phyloP scores from a whole-genome alignment of 2,797 vertebrate species.

The Gadopsis marmoratus region DNA sequence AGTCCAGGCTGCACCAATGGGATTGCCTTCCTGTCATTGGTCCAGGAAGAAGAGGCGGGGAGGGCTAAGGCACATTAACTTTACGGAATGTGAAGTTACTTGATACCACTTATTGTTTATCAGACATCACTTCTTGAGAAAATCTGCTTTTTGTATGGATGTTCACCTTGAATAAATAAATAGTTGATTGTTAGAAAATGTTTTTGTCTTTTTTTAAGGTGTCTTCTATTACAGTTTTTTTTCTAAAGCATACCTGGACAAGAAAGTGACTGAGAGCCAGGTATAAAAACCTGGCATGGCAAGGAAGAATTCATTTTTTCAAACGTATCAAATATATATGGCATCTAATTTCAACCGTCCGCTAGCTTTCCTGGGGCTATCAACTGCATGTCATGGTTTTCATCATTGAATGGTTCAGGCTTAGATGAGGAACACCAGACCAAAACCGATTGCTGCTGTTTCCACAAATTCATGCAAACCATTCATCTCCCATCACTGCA shows the following conservation, averaged over 20 bases:
- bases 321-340: not conserved
- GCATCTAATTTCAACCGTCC: not conserved
- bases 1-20: slow-evolving; percentile 75
- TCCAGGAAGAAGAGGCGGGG: slow-evolving; percentile 40
- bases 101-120: slow-evolving; percentile 73
- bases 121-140: slow-evolving; percentile 61
- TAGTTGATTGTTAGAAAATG: slow-evolving; percentile 55
- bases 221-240: not conserved
- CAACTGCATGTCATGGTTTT: not conserved
- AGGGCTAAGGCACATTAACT: slow-evolving; percentile 74
- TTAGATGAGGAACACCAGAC: not conserved
- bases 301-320: not conserved
- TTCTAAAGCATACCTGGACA: not conserved
- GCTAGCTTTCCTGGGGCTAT: not conserved
- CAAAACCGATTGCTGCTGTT: no score
- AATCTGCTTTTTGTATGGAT: slow-evolving; percentile 71
- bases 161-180: slow-evolving; percentile 78
- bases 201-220: not conserved
- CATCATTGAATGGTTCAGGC: not conserved
- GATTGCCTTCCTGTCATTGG: slow-evolving; percentile 60
- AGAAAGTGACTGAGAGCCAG: not conserved
- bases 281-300: not conserved
- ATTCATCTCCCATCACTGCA: no score
- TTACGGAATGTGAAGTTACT: slow-evolving; percentile 85
- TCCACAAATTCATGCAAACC: no score